Evolutionary conservation across 2,888 invertebrate genomes (phyloP).

Genomic region (Allophyes oxyacanthae): DNA sequence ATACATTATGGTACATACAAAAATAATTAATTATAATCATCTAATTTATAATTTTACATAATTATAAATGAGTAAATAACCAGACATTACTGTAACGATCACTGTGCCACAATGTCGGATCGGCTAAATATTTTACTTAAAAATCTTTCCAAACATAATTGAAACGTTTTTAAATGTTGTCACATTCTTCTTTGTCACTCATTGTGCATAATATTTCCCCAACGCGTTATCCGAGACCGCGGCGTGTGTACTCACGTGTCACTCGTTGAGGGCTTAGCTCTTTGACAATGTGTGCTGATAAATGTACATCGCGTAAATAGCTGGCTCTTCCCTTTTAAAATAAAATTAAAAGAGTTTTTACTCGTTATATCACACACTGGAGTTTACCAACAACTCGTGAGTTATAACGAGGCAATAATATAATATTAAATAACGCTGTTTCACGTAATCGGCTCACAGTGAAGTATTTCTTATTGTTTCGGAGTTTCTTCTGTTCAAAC

Average conservation of each 20-base stretch:
- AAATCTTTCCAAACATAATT: conserved; percentile 8
- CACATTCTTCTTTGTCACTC: conserved; percentile 34
- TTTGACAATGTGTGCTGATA: conserved; percentile 48
- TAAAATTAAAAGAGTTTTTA: conserved; percentile 31
- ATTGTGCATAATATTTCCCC: conserved; percentile 45
- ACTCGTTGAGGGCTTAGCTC: conserved; percentile 46
- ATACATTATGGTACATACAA: no score
- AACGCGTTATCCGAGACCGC: conserved; percentile 43
- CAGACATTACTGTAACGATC: no score
- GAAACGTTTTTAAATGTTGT: conserved; percentile 21
- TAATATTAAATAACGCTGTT: conserved; percentile 30
- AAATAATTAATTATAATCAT: no score
- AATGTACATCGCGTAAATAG: conserved; percentile 41
- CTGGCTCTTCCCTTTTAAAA: conserved; percentile 30
- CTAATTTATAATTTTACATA: no score
- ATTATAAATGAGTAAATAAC: no score
- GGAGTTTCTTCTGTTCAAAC: conserved; percentile 34
- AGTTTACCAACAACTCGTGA: conserved; percentile 11
- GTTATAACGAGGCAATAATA: conserved; percentile 31
- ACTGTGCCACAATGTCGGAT: background rate
- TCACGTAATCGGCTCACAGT: conserved; percentile 47
- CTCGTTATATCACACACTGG: conserved; percentile 10
- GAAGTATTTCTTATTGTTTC: conserved; percentile 48
- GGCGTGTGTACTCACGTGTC: conserved; percentile 48
- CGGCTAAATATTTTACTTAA: background rate